Evolutionary conservation across 2,888 invertebrate species (phyloP).

Genomic region (Belgica antarctica): DNA sequence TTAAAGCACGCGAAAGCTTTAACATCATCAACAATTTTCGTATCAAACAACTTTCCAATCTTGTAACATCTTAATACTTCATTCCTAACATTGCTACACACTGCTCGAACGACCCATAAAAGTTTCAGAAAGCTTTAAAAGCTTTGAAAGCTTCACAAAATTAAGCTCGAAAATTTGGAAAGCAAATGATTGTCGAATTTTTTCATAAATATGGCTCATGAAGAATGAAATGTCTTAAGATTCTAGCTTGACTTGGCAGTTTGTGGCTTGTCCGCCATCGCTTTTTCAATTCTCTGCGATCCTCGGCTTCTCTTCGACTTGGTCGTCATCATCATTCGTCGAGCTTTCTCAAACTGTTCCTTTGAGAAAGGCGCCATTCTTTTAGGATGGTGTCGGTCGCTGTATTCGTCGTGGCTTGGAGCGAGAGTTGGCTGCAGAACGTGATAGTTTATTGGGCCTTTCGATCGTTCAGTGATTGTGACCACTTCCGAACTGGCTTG

Average conservation of each 20-base stretch:
- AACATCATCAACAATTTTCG: too few species aligned
- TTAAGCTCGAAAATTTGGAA: too few species aligned
- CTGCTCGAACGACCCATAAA: too few species aligned
- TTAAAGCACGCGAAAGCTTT: too few species aligned
- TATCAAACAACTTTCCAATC: too few species aligned
- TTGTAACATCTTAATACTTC: too few species aligned
- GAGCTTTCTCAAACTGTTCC: conserved; percentile 46
- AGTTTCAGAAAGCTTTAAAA: too few species aligned
- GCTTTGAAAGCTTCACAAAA: too few species aligned
- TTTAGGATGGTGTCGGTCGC: conserved; percentile 31
- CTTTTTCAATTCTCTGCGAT: conserved; percentile 21
- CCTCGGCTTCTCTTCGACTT: conserved; percentile 27
- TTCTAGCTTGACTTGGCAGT: background rate
- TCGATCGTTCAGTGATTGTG: conserved; percentile 48
- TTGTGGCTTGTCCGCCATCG: background rate
- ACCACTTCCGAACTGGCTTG: conserved; percentile 45
- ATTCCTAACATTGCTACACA: too few species aligned
- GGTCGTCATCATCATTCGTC: conserved; percentile 44
- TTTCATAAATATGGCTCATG: conserved; percentile 41
- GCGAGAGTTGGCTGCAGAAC: conserved; percentile 47
- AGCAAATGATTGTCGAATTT: background rate
- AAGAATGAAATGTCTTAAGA: background rate
- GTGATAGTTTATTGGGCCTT: conserved; percentile 52
- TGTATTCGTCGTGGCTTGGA: conserved; percentile 33
- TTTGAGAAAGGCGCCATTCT: conserved; percentile 45